Conservation (phyloP, 2,797 vertebrate species). For the Danio jaintianensis region DNA sequence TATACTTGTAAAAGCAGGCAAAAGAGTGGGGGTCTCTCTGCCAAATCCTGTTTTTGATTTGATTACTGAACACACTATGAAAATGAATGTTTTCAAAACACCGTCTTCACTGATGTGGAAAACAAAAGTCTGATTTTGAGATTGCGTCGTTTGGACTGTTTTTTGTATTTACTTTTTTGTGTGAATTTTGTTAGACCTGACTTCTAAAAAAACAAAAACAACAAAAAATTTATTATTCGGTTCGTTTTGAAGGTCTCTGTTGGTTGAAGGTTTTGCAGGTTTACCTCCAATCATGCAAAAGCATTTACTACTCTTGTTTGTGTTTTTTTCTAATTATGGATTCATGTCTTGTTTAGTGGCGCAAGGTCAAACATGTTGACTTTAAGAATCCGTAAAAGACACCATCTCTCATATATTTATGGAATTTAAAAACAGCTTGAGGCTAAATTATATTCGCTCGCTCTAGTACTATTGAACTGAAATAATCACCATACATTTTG, state of each 20-base stretch:
- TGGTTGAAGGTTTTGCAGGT: conserved; percentile 18
- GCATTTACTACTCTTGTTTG: conserved; percentile 4
- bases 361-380: conserved; percentile 66
- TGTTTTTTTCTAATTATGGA: conserved; percentile 10
- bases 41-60: conserved; percentile 68
- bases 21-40: conserved; percentile 28
- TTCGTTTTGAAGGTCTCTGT: not conserved
- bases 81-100: conserved; percentile 69
- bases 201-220: not conserved
- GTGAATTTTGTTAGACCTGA: conserved; percentile 3
- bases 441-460: conserved; percentile 68
- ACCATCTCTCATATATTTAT: conserved; percentile 69
- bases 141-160: not conserved
- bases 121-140: conserved; percentile 62
- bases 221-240: too few relatives aligned
- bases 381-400: conserved; percentile 81
- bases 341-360: conserved; percentile 40
- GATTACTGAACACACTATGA: conserved; percentile 76
- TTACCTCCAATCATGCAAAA: conserved; percentile 16
- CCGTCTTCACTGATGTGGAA: conserved; percentile 24
- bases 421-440: conserved; percentile 67
- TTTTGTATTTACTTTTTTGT: not conserved
- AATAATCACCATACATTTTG: too few relatives aligned
- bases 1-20: conserved; percentile 15
- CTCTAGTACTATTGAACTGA: not conserved